A percentile compares a stretch with the other conserved stretches of the same genome.
These are phyloP conservation scores for Phataginus tetradactyla DNA, from an alignment of 2,797 vertebrate genomes.

Conservation along the genomic window DNA sequence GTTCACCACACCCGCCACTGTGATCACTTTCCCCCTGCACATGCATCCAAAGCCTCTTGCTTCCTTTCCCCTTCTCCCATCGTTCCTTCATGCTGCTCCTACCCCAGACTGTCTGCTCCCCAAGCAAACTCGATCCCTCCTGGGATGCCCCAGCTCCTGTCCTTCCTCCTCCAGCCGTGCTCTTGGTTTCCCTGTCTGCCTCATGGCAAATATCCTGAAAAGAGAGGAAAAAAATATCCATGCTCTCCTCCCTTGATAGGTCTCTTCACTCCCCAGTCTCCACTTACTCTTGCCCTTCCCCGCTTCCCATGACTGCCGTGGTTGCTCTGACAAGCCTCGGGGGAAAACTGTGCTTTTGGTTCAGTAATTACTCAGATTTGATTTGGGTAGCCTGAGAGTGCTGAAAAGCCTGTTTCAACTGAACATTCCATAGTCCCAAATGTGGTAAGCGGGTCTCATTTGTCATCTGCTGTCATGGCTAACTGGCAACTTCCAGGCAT, in stretches of 20 bases:
- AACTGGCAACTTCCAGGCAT: not conserved
- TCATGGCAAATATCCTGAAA: not conserved
- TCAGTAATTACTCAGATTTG: constrained; percentile 20
- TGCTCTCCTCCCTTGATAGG: not conserved
- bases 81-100: not conserved
- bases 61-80: no score
- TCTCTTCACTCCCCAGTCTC: not conserved
- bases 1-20: not conserved
- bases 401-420: not conserved
- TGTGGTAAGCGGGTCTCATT: not conserved
- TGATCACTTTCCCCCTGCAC: no score
- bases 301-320: not conserved
- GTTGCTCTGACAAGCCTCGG: not conserved
- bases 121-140: not conserved
- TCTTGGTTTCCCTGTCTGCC: not conserved
- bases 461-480: not conserved
- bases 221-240: not conserved
- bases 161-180: not conserved
- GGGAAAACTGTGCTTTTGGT: not conserved
- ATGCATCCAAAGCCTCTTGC: not conserved
- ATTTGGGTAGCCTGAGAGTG: not conserved
- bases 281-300: not conserved
- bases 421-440: not conserved
- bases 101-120: not conserved
- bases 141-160: not conserved